phyloP scores from a whole-genome alignment of 2,888 invertebrate species.

The Tenthredo amoena region DNA sequence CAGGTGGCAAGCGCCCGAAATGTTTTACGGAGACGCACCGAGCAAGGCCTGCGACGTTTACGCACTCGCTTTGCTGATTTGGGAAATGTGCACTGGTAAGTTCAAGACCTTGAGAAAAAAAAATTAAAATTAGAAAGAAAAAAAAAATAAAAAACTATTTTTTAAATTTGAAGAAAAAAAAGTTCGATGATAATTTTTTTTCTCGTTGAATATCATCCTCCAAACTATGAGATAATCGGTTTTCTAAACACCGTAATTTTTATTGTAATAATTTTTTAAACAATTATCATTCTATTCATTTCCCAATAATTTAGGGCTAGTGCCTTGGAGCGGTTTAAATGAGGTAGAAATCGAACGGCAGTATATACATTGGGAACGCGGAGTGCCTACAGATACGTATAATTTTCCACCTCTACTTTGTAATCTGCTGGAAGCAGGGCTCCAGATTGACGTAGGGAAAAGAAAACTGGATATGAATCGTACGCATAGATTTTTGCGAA shows the following conservation, averaged over 20 bases:
- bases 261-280: background rate
- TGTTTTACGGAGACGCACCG: conserved; percentile 62
- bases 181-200: background rate
- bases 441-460: conserved; percentile 67
- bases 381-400: conserved; percentile 64
- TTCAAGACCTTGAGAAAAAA: background rate
- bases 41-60: conserved; percentile 68
- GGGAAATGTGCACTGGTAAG: conserved; percentile 73
- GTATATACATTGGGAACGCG: conserved; percentile 64
- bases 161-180: background rate
- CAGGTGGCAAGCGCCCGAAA: conserved; percentile 71
- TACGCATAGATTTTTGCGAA: conserved; percentile 68
- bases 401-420: conserved; percentile 68
- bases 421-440: conserved; percentile 68
- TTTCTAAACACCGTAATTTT: background rate
- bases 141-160: background rate
- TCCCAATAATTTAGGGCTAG: conserved; percentile 60
- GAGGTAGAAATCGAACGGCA: conserved; percentile 66
- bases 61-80: conserved; percentile 69
- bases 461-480: conserved; percentile 69
- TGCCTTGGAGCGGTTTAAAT: conserved; percentile 68
- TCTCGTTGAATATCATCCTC: background rate
- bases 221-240: background rate
- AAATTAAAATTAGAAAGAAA: background rate
- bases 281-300: background rate